A percentile compares a stretch with the other conserved stretches of the same genome.
Evolutionary conservation across 1,140 invertebrate species (phyloP).

Genomic region (Ganaspis sp.): DNA sequence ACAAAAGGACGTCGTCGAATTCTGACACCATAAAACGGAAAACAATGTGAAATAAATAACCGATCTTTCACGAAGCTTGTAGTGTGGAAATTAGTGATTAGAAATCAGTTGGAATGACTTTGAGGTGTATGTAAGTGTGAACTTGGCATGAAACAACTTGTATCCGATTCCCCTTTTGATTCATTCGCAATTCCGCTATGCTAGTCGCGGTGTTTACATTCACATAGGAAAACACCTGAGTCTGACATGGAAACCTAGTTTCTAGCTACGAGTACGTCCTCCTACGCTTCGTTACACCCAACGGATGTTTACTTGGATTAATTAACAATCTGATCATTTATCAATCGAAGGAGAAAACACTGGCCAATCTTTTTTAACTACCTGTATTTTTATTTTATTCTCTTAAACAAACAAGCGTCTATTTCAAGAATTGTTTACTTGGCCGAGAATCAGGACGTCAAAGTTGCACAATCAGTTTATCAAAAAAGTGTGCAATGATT

Average conservation of each 20-base stretch:
- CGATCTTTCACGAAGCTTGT: constrained; percentile 11
- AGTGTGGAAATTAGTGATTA: not conserved
- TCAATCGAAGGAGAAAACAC: not conserved
- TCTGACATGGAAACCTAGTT: constrained; percentile 54
- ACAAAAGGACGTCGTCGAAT: not conserved
- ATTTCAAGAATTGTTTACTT: no score
- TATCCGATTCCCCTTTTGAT: constrained; percentile 12
- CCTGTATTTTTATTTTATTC: not conserved
- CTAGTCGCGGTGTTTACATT: constrained; percentile 4
- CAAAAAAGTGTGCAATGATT: no score
- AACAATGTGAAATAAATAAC: not conserved
- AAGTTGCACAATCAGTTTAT: no score
- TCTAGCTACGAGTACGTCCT: constrained; percentile 41
- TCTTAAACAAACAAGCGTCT: no score
- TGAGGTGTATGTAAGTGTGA: not conserved
- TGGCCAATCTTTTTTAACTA: not conserved
- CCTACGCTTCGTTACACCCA: constrained; percentile 42
- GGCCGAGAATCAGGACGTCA: no score
- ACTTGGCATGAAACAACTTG: not conserved
- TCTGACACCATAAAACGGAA: not conserved
- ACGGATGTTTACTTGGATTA: constrained; percentile 43
- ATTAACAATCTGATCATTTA: constrained; percentile 13
- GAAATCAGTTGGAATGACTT: not conserved
- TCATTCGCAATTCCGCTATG: constrained; percentile 36
- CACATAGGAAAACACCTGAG: constrained; percentile 42